Evolutionary conservation across 2,113 vertebrate species (phyloP).

Genomic region (Megaceryle torquata): DNA sequence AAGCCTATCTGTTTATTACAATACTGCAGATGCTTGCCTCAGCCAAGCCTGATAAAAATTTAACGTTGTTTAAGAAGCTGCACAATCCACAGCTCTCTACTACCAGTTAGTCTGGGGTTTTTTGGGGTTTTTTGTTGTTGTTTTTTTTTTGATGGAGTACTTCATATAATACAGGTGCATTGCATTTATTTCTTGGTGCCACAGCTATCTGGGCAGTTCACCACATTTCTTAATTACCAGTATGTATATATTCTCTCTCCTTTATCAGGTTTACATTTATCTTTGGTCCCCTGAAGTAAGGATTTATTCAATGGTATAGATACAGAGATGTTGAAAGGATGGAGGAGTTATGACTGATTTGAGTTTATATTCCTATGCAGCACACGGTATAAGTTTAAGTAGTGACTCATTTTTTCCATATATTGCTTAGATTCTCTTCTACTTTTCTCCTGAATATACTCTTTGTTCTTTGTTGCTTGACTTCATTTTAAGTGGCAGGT

Average conservation of each 20-base stretch:
- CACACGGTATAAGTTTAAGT: neutral
- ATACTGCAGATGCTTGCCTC: neutral
- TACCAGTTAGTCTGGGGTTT: neutral
- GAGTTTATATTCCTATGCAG: neutral
- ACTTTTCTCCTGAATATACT: neutral
- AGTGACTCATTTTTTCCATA: neutral
- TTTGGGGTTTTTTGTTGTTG: no score
- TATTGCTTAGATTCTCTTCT: neutral
- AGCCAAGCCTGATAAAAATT: slow-evolving; percentile 20
- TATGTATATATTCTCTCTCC: neutral
- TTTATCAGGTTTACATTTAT: neutral
- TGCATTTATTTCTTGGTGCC: neutral
- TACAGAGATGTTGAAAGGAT: neutral
- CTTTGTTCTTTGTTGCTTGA: neutral
- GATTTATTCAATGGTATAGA: neutral
- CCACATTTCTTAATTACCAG: neutral
- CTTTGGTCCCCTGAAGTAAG: neutral
- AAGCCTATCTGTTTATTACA: neutral
- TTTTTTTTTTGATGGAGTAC: neutral
- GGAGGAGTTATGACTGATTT: neutral
- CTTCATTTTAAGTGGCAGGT: neutral
- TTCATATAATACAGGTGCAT: neutral
- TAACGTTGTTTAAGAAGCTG: neutral
- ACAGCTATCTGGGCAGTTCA: neutral
- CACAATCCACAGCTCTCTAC: neutral